Evolutionary conservation across 2,797 vertebrate species (phyloP), one percentile per base, ranked within the genome.

Genomic region (Phrynocephalus guinanensis): DNA sequence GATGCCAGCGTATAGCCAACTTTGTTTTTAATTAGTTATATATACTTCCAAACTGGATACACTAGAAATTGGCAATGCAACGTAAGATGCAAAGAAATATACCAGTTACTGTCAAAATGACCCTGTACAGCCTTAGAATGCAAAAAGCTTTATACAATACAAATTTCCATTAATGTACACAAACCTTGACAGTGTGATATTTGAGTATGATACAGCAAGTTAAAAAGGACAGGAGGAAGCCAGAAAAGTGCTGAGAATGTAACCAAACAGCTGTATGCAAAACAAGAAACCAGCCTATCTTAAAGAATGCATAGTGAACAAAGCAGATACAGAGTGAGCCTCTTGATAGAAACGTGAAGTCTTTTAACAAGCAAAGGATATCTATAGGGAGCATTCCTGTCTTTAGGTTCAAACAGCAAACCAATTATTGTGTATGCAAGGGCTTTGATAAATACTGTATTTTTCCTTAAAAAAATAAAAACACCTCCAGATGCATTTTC

Each of bases 11-110:
- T 96, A 95, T 97, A 97, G 96, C 95, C 96, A 97, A 97, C 95
- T 94, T 95, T 97, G 78, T 81, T 95, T 97, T 97, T 97, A 97
- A 97, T 99, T 98, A 97, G 98, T 98, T 99, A 99, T 98, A 98
- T 98, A 98, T 99, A 99, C 98, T 99, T 99, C 98, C 98, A 99
- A 99, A 99, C 98, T 98, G 97, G 98, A 98, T 99, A 99, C 98
- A 99, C 98, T 99, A 98, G 98, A 97, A 99, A 98, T 98, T 98
- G 98, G 98, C 98, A 99, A 99, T 98, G 98, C 97, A 99, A 99
- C 98, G 96, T 97, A 99, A 99, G 98, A 98, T 96, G 97, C 97
- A 96, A 97, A 96, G 96, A 95, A 96, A 97, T 96, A 96, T 98
- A 98, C 98, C 98, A 98, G 98, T 99, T 98, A 99, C 98, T 97